Conservation (phyloP, 1,140 invertebrate genomes). For the Drosophila quadrilineata region DNA sequence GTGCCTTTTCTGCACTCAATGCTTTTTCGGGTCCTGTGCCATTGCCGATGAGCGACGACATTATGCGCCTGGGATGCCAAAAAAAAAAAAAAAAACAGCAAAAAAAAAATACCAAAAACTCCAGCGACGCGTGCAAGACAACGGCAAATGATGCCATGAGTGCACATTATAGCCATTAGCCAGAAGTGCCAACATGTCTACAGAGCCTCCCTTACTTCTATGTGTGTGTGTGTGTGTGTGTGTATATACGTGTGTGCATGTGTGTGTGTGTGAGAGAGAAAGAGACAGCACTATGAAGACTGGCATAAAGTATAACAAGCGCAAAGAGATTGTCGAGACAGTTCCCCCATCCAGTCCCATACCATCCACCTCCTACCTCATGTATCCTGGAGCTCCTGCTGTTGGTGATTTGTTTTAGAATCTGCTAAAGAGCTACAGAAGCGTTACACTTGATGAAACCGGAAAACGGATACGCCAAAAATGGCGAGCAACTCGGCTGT, state of each 20-base stretch:
- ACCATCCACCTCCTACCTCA: neutral
- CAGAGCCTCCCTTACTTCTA: neutral
- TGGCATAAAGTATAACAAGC: neutral
- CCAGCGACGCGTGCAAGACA: slow-evolving; percentile 36
- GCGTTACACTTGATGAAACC: slow-evolving; percentile 14
- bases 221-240: neutral
- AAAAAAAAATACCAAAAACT: slow-evolving; percentile 21
- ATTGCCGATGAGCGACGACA: slow-evolving; percentile 15
- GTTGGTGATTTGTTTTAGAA: slow-evolving; percentile 19
- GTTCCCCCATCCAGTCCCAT: neutral
- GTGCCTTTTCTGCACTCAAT: slow-evolving; percentile 12
- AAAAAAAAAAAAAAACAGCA: no score
- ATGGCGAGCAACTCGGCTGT: no score
- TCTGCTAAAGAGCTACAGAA: slow-evolving; percentile 21
- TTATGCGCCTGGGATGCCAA: slow-evolving; percentile 37
- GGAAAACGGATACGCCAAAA: neutral
- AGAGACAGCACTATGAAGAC: slow-evolving; percentile 3
- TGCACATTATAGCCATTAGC: slow-evolving; percentile 52
- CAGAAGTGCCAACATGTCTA: slow-evolving; percentile 43
- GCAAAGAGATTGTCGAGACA: no score
- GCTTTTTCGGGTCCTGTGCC: neutral
- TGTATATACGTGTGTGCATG: neutral
- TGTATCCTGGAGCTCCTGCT: neutral
- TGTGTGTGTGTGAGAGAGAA: neutral
- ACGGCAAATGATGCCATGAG: slow-evolving; percentile 46